Conservation (phyloP, 2,797 vertebrate species). For the Rhinella marina region DNA sequence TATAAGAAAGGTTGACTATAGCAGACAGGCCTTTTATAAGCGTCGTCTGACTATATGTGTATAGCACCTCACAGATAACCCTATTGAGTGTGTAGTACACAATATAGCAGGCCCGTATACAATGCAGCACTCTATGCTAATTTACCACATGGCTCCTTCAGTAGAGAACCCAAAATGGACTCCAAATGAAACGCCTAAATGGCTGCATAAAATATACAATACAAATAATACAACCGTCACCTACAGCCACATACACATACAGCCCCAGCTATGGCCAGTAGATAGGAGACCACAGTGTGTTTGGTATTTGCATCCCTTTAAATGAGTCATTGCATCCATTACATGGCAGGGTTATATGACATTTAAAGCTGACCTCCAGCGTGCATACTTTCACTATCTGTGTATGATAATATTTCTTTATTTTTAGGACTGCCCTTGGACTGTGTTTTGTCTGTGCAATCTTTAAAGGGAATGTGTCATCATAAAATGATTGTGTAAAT, state of each 20-base stretch:
- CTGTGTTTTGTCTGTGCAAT: slow-evolving; percentile 10
- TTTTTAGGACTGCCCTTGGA: slow-evolving; percentile 44
- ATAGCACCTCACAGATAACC: too few relatives aligned
- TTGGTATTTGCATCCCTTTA: slow-evolving; percentile 9
- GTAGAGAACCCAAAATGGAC: not conserved
- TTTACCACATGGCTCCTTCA: not conserved
- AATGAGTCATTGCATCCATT: not conserved
- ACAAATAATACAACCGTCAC: not conserved
- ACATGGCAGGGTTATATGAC: slow-evolving; percentile 14
- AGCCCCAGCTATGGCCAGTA: not conserved
- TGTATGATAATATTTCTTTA: slow-evolving; percentile 39
- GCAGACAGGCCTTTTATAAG: too few relatives aligned
- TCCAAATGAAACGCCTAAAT: not conserved
- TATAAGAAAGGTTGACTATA: too few relatives aligned
- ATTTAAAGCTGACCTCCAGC: slow-evolving; percentile 35
- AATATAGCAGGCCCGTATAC: not conserved
- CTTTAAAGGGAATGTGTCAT: not conserved
- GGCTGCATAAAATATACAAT: too few relatives aligned
- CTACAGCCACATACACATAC: not conserved
- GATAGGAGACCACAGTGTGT: not conserved
- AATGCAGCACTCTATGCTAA: not conserved
- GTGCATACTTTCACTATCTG: slow-evolving; percentile 29
- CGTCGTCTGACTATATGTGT: too few relatives aligned
- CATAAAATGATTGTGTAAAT: too few relatives aligned
- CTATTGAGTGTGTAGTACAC: too few relatives aligned